Evolutionary conservation across 2,113 vertebrate genomes (phyloP).

Genomic region (Anolis sagrei): DNA sequence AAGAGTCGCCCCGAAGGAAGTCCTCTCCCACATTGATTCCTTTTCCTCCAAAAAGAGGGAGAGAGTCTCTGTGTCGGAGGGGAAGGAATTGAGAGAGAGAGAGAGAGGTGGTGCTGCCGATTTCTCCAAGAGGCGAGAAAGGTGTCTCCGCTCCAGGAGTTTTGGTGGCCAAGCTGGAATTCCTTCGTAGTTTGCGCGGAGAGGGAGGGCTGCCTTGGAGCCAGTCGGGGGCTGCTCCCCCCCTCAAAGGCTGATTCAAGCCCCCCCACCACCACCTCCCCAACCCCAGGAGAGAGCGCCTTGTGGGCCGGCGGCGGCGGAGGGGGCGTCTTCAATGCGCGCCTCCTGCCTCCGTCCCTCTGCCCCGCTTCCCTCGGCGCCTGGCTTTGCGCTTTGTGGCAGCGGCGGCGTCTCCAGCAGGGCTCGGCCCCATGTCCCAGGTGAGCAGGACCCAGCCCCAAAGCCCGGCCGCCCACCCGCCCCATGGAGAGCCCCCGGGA

Average conservation of each 20-base stretch:
- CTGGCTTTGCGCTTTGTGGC: constrained; percentile 16
- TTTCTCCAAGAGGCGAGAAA: background rate
- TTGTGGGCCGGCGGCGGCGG: background rate
- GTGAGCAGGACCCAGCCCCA: constrained; percentile 61
- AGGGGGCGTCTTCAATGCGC: constrained; percentile 17
- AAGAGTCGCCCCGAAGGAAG: background rate
- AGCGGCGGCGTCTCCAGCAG: constrained; percentile 35
- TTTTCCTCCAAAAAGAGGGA: rapidly evolving
- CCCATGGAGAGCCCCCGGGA: constrained; percentile 66
- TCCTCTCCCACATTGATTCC: background rate
- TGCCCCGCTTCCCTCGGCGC: background rate
- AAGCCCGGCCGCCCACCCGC: constrained; percentile 60
- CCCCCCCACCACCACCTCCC: no score
- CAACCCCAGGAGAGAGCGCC: constrained; percentile 2
- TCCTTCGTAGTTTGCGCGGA: background rate
- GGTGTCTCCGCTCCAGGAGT: background rate
- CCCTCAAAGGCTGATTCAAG: constrained; percentile 22
- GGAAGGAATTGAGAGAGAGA: no score
- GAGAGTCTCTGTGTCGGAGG: no score
- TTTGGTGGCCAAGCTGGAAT: background rate
- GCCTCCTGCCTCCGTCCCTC: background rate
- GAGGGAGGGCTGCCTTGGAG: no score
- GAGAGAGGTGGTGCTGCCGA: background rate
- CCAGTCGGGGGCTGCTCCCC: background rate
- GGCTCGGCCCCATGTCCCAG: constrained; percentile 79